phyloP scores from a whole-genome alignment of 2,888 invertebrate genomes.

The Eupithecia subumbrata region DNA sequence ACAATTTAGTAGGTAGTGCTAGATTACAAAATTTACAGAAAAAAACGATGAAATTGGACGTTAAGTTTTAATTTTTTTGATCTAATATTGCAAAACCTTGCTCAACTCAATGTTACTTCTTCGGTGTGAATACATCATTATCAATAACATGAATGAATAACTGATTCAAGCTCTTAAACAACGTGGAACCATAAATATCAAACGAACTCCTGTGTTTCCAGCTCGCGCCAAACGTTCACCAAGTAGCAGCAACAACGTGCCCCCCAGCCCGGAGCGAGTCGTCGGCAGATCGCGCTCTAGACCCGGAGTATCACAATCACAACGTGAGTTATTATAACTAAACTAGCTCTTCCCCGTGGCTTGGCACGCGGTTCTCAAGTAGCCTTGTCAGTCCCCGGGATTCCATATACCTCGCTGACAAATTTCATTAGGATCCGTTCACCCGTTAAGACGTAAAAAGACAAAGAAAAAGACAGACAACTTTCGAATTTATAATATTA shows the following conservation, averaged over 20 bases:
- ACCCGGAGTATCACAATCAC: slow-evolving; percentile 94
- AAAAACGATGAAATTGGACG: too few species aligned
- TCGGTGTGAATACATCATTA: not conserved
- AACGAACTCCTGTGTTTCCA: slow-evolving; percentile 50
- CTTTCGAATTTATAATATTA: too few species aligned
- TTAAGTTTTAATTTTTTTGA: not conserved
- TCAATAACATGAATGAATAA: not conserved
- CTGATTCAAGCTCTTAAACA: not conserved
- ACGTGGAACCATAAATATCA: not conserved
- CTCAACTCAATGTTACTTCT: not conserved
- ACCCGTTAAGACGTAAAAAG: too few species aligned
- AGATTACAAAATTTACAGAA: too few species aligned
- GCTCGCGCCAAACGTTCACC: slow-evolving; percentile 87
- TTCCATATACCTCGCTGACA: too few species aligned
- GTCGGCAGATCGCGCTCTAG: slow-evolving; percentile 86
- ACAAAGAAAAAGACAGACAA: too few species aligned
- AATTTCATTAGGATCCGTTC: too few species aligned
- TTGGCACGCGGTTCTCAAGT: too few species aligned
- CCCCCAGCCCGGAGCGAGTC: slow-evolving; percentile 85
- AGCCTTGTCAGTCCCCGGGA: too few species aligned
- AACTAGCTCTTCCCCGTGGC: not conserved
- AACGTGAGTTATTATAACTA: slow-evolving; percentile 89
- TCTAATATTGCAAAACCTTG: not conserved
- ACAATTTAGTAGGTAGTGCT: not conserved
- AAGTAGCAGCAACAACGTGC: slow-evolving; percentile 70